Evolutionary conservation across 2,113 vertebrate genomes (phyloP), one percentile per base, ranked within the genome.

Genomic region (Nothocercus nigrocapillus): DNA sequence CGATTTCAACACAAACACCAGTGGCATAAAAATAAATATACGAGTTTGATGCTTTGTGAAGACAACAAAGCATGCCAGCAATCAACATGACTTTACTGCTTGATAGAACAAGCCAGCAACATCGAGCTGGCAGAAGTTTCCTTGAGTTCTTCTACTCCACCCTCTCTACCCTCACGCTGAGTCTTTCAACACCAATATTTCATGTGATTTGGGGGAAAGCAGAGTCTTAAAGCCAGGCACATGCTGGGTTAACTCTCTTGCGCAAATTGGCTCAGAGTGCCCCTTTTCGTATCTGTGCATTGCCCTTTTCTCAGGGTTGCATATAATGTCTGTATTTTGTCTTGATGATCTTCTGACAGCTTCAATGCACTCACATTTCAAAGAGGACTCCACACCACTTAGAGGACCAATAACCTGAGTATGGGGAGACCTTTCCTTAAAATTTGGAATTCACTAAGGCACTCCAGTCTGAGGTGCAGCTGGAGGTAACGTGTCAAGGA

Each of bases 51-150:
- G 62, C 89, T 87, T 72, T 75, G 93, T 93, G 96, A 94, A 94
- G 91, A 89, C 21, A 67, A 82, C 40, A 19, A 63, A 84, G 54
- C 83, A 47, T 73, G 85, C 82, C 85, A 95, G 92, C 70, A 72
- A 34, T 74, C 51, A 88, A 94, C 63, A 38, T 81, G 67, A 79
- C 54, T 85, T 67, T 58, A 42, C 34, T 82, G 64, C 82, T 95
- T 68, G 68, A 67, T 42, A 94, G 85, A 82, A 63, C 53, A 90
- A 75, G 38, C 88, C 92, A 92, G 89, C 63, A 80, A 79, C 7
- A 91, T 38, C 9, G 3, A 34, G 51, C 11, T 94, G 85, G 91
- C 91, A 97, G 85, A 91, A 90, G 72, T 85, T 96, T 93, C 87
- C 69, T 91, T 3, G 0, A 88, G 81, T 59, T 93, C 72, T 88